Evolutionary conservation across 2,797 vertebrate genomes (phyloP).

Genomic region (Furcifer pardalis): DNA sequence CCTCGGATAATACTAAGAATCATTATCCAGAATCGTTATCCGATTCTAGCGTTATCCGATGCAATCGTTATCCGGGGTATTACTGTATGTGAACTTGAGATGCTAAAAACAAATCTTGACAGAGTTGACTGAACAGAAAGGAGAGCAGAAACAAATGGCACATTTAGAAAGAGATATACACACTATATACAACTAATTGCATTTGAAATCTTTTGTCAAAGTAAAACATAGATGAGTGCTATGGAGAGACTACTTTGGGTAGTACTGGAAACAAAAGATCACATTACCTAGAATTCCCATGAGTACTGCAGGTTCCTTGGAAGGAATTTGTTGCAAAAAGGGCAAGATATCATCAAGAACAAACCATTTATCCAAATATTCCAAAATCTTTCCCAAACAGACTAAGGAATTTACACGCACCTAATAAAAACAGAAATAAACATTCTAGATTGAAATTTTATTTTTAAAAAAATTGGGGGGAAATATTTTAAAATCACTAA

Average conservation of each 20-base stretch:
- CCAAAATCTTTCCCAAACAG: constrained; percentile 97
- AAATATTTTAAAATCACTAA: not conserved
- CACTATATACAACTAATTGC: not conserved
- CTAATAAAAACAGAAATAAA: constrained; percentile 71
- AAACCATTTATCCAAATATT: constrained; percentile 98
- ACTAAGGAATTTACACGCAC: constrained; percentile 98
- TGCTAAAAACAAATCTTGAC: constrained; percentile 1
- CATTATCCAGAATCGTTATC: no score
- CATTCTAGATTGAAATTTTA: not conserved
- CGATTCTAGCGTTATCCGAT: no score
- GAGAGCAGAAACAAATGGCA: not conserved
- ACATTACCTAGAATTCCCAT: constrained; percentile 95
- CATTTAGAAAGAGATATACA: not conserved
- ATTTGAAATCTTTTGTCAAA: not conserved
- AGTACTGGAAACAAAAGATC: constrained; percentile 36
- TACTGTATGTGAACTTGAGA: not conserved
- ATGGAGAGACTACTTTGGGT: constrained; percentile 13
- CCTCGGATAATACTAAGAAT: no score
- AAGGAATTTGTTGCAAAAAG: constrained; percentile 97
- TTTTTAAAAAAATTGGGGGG: not conserved
- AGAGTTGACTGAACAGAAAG: not conserved
- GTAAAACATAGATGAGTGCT: constrained; percentile 1
- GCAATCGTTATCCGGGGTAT: no score
- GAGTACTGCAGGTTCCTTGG: constrained; percentile 95
- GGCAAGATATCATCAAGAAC: constrained; percentile 98